Evolutionary conservation across 1,140 invertebrate genomes (phyloP).

Genomic region (Eriosoma lanigerum): DNA sequence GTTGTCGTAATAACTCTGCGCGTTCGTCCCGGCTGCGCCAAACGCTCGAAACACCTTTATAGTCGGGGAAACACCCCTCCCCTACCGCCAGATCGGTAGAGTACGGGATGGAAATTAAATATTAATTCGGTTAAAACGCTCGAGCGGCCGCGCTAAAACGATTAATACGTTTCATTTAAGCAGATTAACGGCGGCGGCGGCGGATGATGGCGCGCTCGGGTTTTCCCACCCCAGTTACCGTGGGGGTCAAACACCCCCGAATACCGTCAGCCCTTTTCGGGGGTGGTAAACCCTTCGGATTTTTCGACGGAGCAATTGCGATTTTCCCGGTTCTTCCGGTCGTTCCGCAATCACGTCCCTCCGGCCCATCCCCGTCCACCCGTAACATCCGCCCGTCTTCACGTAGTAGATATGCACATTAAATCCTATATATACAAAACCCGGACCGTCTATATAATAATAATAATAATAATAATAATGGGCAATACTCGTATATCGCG

Average conservation of each 20-base stretch:
- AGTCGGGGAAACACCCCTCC: too few species aligned
- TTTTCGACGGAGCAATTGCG: background rate
- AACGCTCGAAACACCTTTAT: too few species aligned
- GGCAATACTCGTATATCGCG: too few species aligned
- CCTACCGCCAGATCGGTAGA: too few species aligned
- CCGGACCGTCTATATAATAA: background rate
- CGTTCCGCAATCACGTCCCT: constrained; percentile 14
- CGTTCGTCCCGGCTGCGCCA: background rate
- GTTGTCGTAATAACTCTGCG: background rate
- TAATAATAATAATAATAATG: too few species aligned
- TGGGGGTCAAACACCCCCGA: too few species aligned
- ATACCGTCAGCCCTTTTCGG: background rate
- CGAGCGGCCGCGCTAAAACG: constrained; percentile 46
- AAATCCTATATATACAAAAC: too few species aligned
- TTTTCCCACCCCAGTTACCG: background rate
- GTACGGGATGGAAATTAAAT: constrained; percentile 40
- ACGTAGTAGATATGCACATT: background rate
- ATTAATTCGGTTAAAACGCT: constrained; percentile 47
- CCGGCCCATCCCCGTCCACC: background rate
- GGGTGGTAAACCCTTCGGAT: background rate
- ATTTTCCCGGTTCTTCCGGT: constrained; percentile 4
- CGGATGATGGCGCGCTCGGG: too few species aligned
- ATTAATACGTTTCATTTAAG: constrained; percentile 51
- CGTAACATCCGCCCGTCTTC: background rate
- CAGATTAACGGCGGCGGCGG: constrained; percentile 31